phyloP scores from a whole-genome alignment of 2,888 invertebrate genomes.

The Spodoptera picta region DNA sequence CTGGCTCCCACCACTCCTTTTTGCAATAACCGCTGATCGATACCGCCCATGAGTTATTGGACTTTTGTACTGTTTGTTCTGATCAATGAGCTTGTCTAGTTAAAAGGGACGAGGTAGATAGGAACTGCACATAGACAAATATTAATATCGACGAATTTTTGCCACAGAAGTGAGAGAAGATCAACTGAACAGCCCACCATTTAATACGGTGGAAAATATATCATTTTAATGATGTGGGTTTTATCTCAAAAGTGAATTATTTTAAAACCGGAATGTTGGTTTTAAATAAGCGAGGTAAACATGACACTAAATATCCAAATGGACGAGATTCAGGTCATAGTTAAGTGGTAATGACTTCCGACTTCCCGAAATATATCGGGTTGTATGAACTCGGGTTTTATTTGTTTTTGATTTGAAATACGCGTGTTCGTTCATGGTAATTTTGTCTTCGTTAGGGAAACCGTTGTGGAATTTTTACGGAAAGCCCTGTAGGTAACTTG shows the following conservation, averaged over 20 bases:
- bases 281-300: conserved; percentile 33
- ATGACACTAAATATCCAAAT: conserved; percentile 28
- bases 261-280: conserved; percentile 21
- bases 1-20: conserved; percentile 29
- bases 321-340: conserved; percentile 36
- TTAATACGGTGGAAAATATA: neutral
- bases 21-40: conserved; percentile 35
- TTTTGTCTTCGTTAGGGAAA: conserved; percentile 25
- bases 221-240: conserved; percentile 26
- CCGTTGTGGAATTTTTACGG: neutral
- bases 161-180: too few species aligned
- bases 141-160: too few species aligned
- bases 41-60: conserved; percentile 33
- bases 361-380: conserved; percentile 44
- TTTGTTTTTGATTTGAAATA: conserved; percentile 50
- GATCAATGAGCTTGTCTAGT: conserved; percentile 22
- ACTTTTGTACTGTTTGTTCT: conserved; percentile 14
- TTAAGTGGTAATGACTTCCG: conserved; percentile 52
- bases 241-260: conserved; percentile 19
- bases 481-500: conserved; percentile 1
- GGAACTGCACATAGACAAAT: neutral
- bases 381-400: conserved; percentile 42
- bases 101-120: neutral
- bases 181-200: too few species aligned
- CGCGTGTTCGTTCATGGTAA: conserved; percentile 41